phyloP scores from a whole-genome alignment of 2,113 vertebrate species.

The Calidris pugnax region DNA sequence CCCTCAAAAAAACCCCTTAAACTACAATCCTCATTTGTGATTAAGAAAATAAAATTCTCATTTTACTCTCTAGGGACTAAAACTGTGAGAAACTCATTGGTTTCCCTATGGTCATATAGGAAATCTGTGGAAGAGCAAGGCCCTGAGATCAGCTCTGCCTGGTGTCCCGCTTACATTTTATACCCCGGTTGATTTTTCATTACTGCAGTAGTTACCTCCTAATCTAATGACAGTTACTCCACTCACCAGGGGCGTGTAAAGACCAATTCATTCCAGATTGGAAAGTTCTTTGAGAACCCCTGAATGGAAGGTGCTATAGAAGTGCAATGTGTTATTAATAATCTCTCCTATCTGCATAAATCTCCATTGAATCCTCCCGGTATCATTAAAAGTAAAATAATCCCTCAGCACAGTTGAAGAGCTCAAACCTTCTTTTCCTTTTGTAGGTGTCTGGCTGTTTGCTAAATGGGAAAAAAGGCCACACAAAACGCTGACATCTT shows the following conservation, averaged over 20 bases:
- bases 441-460: slow-evolving; percentile 39
- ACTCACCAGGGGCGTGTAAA: slow-evolving; percentile 64
- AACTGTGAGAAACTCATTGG: not conserved
- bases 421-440: slow-evolving; percentile 44
- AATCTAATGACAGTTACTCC: slow-evolving; percentile 66
- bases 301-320: slow-evolving; percentile 65
- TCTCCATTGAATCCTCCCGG: slow-evolving; percentile 47
- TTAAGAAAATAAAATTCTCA: not conserved
- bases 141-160: not conserved
- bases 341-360: slow-evolving; percentile 66
- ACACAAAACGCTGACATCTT: slow-evolving; percentile 71
- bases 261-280: slow-evolving; percentile 66
- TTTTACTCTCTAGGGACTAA: not conserved
- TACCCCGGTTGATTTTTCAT: slow-evolving; percentile 52
- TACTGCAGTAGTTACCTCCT: slow-evolving; percentile 57
- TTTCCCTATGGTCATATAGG: not conserved
- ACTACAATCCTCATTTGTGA: not conserved
- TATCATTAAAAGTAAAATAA: slow-evolving; percentile 66
- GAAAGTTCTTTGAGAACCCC: slow-evolving; percentile 62
- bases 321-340: slow-evolving; percentile 65
- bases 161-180: not conserved
- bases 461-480: slow-evolving; percentile 57
- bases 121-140: slow-evolving; percentile 7
- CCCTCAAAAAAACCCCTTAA: not conserved
- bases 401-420: slow-evolving; percentile 40